Base-by-base conservation (phyloP, 1,140 invertebrate genomes). In the Ips nitidus region DNA sequence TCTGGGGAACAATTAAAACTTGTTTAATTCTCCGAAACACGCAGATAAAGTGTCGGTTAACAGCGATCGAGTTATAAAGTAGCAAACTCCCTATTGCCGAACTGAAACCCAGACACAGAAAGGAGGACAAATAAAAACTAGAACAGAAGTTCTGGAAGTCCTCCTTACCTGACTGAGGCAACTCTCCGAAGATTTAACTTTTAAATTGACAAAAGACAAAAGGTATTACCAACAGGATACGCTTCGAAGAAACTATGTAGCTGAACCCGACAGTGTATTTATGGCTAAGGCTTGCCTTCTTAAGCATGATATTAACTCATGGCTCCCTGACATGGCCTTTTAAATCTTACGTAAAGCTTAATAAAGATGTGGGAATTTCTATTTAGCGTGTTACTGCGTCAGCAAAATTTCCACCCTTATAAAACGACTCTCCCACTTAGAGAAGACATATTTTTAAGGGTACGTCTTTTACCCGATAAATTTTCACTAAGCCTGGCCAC, bases 171-270 rank as follows among this genome's bases (percentile, higher is more conserved):
- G 52, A 37, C 39, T 36, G n/a, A 58, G 42, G 36, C 55, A 55
- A 70, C 36, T 70, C 69, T 70, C 69, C 65, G 36, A 59, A 41
- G 69, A 70, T 70, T 70, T 70, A 70, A 70, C 61, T 70, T 70
- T 65, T 65, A 70, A 70, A 70, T 70, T 59, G 69, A 70, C 69
- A 65, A 70, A 70, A 70, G 69, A 70, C 69, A 65, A 70, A 70
- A 65, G 61, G 66, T 68, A 61, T 68, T 68, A 68, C 65, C 58
- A 67, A 59, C 65, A 67, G 55, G 47, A 67, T 52, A 53, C 55
- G 65, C 65, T 58, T 56, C 38, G 41, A 67, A 67, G 65, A 59
- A 67, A 59, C 52, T 56, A 59, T 36, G n/a, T 7, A 56, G 58
- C 55, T 42, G 41, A 59, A 59, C 42, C 41, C 43, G 47, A 50